Conservation (phyloP, 2,113 vertebrate species). For the Hydropotes inermis region DNA sequence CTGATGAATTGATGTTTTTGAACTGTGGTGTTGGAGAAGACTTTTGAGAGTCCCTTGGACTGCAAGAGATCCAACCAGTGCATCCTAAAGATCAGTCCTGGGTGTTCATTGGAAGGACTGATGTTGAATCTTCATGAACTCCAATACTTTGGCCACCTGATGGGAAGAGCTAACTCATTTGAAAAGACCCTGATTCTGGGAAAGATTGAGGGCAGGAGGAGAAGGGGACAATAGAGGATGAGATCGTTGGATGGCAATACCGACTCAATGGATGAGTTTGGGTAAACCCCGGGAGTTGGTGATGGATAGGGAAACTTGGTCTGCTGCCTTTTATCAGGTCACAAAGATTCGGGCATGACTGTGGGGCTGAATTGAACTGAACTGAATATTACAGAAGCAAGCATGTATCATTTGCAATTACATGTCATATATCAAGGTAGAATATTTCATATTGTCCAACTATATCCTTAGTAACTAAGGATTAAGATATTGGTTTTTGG, state of each 20-base stretch:
- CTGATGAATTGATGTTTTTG: not conserved
- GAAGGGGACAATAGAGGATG: not conserved
- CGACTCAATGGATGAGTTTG: not conserved
- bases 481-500: constrained; percentile 34
- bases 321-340: not conserved
- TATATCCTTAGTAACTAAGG: not conserved
- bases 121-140: not conserved
- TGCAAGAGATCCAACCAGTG: not conserved
- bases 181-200: not conserved
- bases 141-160: not conserved
- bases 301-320: not conserved
- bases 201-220: not conserved
- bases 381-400: not conserved
- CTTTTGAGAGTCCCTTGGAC: not conserved
- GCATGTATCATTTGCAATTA: not conserved
- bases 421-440: not conserved
- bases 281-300: not conserved
- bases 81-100: not conserved
- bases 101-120: not conserved
- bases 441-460: not conserved
- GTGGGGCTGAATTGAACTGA: not conserved
- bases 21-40: not conserved
- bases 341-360: not conserved
- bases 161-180: not conserved
- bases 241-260: not conserved